These are phyloP conservation scores for Panthera leo DNA, from an alignment of 2,113 vertebrate species.

Conservation along the genomic window DNA sequence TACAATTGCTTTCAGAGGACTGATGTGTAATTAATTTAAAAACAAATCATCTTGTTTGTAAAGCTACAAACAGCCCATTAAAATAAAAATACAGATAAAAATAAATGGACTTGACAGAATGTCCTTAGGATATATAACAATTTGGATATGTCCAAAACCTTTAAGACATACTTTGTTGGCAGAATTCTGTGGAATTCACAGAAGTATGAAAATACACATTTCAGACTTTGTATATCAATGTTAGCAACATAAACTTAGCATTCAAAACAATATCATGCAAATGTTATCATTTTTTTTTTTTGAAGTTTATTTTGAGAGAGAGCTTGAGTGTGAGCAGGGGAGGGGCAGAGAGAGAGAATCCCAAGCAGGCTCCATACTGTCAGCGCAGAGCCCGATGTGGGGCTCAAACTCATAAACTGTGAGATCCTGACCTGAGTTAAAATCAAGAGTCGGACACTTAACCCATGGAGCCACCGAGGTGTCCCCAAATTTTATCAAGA, in stretches of 20 bases:
- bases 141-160: neutral
- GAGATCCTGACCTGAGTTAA: too few species aligned
- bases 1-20: constrained; percentile 16
- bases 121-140: constrained; percentile 28
- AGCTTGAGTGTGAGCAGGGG: too few species aligned
- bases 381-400: too few species aligned
- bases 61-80: constrained; percentile 1
- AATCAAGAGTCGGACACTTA: too few species aligned
- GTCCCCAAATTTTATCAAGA: neutral
- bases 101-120: constrained; percentile 7
- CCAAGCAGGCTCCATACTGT: too few species aligned
- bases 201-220: neutral
- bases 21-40: neutral
- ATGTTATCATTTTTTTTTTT: neutral
- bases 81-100: constrained; percentile 47
- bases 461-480: too few species aligned
- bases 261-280: neutral
- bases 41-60: neutral
- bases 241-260: neutral
- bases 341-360: too few species aligned
- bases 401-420: too few species aligned
- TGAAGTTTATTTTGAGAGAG: too few species aligned
- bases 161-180: neutral
- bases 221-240: neutral
- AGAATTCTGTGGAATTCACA: neutral